These are phyloP conservation scores for Nycticryphes semicollaris DNA, from an alignment of 2,113 vertebrate species.

Conservation along the genomic window DNA sequence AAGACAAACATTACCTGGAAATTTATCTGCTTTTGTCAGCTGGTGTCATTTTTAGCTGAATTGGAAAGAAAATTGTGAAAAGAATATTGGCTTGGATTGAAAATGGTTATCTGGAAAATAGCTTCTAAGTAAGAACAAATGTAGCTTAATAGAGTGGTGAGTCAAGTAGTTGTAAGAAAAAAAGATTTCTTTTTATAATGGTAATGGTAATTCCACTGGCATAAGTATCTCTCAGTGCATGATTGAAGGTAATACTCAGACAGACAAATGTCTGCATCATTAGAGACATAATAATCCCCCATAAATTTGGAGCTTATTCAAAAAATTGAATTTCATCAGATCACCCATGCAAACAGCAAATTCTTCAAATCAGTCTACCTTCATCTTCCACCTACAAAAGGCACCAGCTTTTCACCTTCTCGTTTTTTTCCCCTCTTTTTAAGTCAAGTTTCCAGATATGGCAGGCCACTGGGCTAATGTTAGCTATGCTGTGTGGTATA, in stretches of 20 bases:
- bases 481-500: background rate
- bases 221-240: background rate
- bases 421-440: background rate
- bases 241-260: slow-evolving; percentile 14
- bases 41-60: background rate
- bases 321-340: background rate
- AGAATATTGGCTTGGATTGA: background rate
- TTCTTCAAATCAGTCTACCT: background rate
- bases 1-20: background rate
- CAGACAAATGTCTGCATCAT: background rate
- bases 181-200: background rate
- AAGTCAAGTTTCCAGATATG: background rate
- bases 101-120: background rate
- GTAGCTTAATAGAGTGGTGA: background rate
- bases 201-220: background rate
- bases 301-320: background rate
- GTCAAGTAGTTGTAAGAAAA: background rate
- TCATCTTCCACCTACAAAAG: background rate
- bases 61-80: background rate
- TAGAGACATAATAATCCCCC: background rate
- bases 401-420: background rate
- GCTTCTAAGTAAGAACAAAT: slow-evolving; percentile 23
- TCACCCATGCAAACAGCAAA: background rate
- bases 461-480: background rate
- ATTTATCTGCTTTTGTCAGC: background rate